Conservation (phyloP, 2,888 invertebrate genomes). For the Xylocampa areola region DNA sequence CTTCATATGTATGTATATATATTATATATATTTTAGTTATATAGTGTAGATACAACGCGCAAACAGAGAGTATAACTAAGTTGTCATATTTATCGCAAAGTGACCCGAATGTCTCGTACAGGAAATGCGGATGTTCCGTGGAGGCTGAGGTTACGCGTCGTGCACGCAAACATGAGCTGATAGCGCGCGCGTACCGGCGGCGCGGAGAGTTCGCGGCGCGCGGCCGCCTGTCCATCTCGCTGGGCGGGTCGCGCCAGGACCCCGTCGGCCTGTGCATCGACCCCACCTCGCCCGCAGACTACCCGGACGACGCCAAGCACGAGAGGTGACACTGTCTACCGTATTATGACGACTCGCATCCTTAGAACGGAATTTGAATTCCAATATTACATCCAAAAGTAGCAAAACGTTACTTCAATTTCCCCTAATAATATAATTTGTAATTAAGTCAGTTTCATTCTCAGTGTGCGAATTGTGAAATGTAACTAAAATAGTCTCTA, state of each 20-base stretch:
- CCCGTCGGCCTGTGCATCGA: slow-evolving; percentile 93
- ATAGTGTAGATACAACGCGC: no score
- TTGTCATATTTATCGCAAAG: background rate
- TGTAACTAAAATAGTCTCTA: no score
- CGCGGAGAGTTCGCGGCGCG: slow-evolving; percentile 95
- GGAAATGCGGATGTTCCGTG: slow-evolving; percentile 94
- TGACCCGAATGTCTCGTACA: slow-evolving; percentile 64
- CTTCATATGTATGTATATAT: no score
- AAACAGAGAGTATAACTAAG: no score
- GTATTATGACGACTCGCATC: no score
- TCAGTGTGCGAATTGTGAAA: no score
- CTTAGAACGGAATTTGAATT: no score
- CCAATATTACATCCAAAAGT: no score
- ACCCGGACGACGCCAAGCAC: slow-evolving; percentile 81
- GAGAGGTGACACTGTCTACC: slow-evolving; percentile 80
- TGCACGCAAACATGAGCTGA: slow-evolving; percentile 96
- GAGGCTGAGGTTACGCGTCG: slow-evolving; percentile 89
- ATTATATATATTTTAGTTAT: no score
- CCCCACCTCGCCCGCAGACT: slow-evolving; percentile 80
- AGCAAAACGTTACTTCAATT: no score
- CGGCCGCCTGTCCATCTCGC: slow-evolving; percentile 96
- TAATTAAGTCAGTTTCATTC: no score
- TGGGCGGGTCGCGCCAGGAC: slow-evolving; percentile 96
- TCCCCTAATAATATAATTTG: no score
- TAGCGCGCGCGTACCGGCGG: slow-evolving; percentile 97